These are phyloP conservation scores for Bugula neritina DNA, from an alignment of 2,888 invertebrate species.

Conservation along the genomic window DNA sequence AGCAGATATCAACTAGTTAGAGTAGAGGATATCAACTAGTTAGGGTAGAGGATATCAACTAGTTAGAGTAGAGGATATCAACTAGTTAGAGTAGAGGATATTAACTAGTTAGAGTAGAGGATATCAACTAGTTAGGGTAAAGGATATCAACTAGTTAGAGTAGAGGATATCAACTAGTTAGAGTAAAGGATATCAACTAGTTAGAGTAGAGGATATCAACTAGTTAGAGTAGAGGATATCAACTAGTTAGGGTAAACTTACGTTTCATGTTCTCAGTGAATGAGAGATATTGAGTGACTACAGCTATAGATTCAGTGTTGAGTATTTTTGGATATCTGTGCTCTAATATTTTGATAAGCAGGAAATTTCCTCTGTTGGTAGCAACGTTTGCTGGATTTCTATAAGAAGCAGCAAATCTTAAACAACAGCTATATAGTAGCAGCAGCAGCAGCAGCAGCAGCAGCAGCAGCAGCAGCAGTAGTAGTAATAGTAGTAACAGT, in stretches of 20 bases:
- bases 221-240: no score
- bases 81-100: no score
- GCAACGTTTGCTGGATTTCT: constrained; percentile 11
- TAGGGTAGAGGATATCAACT: no score
- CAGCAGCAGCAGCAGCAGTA: constrained; percentile 18
- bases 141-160: no score
- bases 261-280: neutral
- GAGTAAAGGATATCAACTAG: no score
- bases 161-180: no score
- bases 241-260: neutral
- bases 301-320: neutral
- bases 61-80: no score
- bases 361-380: constrained; percentile 20
- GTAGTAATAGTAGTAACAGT: constrained; percentile 20
- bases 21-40: no score
- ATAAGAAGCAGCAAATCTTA: neutral
- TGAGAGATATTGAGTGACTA: neutral
- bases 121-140: no score
- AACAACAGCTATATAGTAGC: neutral
- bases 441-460: constrained; percentile 8
- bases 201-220: no score
- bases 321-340: constrained; percentile 25
- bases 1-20: no score
- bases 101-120: no score
- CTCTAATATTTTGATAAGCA: neutral